phyloP scores from a whole-genome alignment of 2,113 vertebrate genomes.

The Bujurquina vittata region DNA sequence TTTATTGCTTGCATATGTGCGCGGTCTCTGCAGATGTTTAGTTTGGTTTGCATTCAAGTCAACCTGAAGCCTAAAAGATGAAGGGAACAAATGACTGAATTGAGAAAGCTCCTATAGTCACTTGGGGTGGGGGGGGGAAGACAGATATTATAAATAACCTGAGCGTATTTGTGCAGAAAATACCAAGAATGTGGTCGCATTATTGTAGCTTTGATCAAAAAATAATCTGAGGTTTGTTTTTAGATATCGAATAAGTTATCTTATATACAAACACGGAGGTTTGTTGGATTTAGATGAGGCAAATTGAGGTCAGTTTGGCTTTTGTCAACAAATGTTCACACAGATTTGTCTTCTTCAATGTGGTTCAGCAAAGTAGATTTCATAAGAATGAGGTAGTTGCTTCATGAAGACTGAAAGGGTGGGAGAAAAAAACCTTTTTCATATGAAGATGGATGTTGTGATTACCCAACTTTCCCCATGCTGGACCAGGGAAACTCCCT shows the following conservation, averaged over 20 bases:
- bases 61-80: neutral
- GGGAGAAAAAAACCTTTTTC: neutral
- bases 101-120: neutral
- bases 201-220: slow-evolving; percentile 20
- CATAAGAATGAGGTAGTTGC: neutral
- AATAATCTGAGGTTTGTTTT: slow-evolving; percentile 45
- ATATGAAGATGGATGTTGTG: neutral
- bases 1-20: neutral
- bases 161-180: slow-evolving; percentile 40
- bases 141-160: neutral
- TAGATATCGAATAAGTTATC: neutral
- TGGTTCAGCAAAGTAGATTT: neutral
- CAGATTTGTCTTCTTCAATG: neutral
- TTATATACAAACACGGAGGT: neutral
- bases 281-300: slow-evolving; percentile 3
- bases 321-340: slow-evolving; percentile 2
- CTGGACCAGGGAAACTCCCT: slow-evolving; percentile 3
- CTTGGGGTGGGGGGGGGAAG: neutral
- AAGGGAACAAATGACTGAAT: neutral
- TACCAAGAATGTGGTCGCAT: slow-evolving; percentile 53
- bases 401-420: neutral
- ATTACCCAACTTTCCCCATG: slow-evolving; percentile 13
- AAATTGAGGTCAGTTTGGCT: neutral
- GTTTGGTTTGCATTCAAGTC: neutral
- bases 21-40: neutral